Conservation (phyloP, 2,113 vertebrate genomes). For the Synodontis membranacea region DNA sequence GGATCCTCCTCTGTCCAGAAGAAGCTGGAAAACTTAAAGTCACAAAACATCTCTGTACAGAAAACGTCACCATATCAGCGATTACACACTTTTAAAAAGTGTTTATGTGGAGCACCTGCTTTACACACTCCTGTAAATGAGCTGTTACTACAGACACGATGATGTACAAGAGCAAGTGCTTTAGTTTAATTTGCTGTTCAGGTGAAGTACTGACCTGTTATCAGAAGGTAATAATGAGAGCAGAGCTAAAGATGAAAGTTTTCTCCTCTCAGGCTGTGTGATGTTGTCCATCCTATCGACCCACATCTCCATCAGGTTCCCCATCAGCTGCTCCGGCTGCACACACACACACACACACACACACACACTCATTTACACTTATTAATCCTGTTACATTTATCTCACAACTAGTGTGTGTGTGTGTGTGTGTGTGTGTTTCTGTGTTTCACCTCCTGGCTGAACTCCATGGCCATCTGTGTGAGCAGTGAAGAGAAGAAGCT, state of each 20-base stretch:
- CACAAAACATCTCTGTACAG: too few species aligned
- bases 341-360: slow-evolving; percentile 30
- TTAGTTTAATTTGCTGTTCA: too few species aligned
- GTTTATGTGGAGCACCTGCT: too few species aligned
- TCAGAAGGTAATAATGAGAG: slow-evolving; percentile 90
- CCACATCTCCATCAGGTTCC: slow-evolving; percentile 96
- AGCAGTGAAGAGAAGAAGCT: slow-evolving; percentile 90
- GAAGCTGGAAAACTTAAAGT: too few species aligned
- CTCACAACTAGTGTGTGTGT: background rate
- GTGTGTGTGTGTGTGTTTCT: slow-evolving; percentile 1
- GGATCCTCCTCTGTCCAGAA: too few species aligned
- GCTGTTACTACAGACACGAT: background rate
- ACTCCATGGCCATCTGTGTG: slow-evolving; percentile 86
- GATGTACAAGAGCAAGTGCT: background rate
- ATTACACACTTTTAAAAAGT: too few species aligned
- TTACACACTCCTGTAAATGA: too few species aligned
- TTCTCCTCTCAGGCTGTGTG: slow-evolving; percentile 96
- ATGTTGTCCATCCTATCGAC: slow-evolving; percentile 99
- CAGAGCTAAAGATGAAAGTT: slow-evolving; percentile 91
- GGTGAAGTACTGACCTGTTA: slow-evolving; percentile 76
- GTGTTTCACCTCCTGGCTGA: slow-evolving; percentile 85
- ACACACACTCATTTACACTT: slow-evolving; percentile 6
- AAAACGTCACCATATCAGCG: too few species aligned
- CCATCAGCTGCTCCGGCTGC: slow-evolving; percentile 88
- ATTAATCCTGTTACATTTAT: background rate